Evolutionary conservation across 2,888 invertebrate genomes (phyloP).

Genomic region (Isotomurus palustris): DNA sequence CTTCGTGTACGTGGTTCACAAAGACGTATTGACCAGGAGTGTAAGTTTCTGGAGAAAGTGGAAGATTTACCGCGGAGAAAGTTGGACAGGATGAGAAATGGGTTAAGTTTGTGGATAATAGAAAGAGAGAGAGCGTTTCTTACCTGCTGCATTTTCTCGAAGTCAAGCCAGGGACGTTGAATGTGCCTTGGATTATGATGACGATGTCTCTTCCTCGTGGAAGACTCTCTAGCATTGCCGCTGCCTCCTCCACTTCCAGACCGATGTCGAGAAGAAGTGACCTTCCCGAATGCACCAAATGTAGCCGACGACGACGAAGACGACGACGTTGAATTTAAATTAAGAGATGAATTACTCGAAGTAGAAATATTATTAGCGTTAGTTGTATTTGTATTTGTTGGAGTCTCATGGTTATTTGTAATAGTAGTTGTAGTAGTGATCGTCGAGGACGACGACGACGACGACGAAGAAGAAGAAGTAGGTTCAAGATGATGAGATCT

Average conservation of each 20-base stretch:
- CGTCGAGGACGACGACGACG: not conserved
- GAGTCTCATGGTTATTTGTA: conserved; percentile 11
- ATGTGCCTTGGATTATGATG: conserved; percentile 57
- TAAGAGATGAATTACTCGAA: conserved; percentile 53
- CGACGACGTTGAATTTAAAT: conserved; percentile 43
- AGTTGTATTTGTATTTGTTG: conserved; percentile 19
- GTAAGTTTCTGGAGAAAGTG: not conserved
- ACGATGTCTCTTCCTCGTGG: conserved; percentile 55
- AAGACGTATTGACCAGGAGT: not conserved
- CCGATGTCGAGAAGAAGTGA: conserved; percentile 21
- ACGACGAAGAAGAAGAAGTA: no score
- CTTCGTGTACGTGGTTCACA: no score
- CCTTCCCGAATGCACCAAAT: conserved; percentile 31
- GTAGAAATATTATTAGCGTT: conserved; percentile 44
- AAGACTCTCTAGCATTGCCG: conserved; percentile 51
- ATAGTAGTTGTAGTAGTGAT: conserved; percentile 1
- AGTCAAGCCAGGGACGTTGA: conserved; percentile 85
- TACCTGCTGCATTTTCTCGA: conserved; percentile 96
- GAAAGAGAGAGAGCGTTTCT: conserved; percentile 46
- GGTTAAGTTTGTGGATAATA: not conserved
- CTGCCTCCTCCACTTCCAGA: conserved; percentile 14
- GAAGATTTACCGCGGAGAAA: not conserved
- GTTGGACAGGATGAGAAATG: not conserved
- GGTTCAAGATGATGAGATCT: no score
- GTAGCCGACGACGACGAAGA: conserved; percentile 51